Base-by-base conservation (phyloP, 2,797 vertebrate species). In the Sebastiscus tertius region DNA sequence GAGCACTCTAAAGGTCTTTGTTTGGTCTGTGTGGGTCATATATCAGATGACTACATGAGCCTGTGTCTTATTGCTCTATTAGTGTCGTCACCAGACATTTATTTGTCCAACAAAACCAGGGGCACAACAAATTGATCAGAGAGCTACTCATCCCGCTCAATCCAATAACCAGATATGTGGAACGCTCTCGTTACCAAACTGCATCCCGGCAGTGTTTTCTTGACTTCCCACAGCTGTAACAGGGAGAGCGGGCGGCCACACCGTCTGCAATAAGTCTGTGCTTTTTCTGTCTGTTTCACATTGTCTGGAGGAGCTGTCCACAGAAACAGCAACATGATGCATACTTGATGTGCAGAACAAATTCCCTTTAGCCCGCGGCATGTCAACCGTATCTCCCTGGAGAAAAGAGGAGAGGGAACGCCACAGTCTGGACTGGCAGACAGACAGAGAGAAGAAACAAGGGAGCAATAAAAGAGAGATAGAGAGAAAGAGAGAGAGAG, bases 301-400 rank as follows among this genome's bases (percentile, higher is more conserved):
- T 77, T 79, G 83, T 85, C 60, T n/a, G 49, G 46, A 74, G 70
- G 42, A 66, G 63, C 76, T 69, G 81, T 89, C 84, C 75, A 78
- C 61, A 84, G 81, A 87, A 80, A 88, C 75, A 73, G 63, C 34
- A 66, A 80, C 87, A 87, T 66, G 82, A 88, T 79, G 87, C 89
- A 84, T 87, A 67, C 80, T 87, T 88, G 86, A 93, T 88, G 86
- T 82, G 82, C 83, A 64, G 77, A 90, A 91, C 87, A 89, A 90
- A 92, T 88, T 90, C 88, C 85, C 80, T 89, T 89, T 79, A 79
- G 87, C 87, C 87, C 0, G 61, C 64, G 24, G 86, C 80, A 77
- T 80, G 86, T 93, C 87, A 84, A 73, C 71, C 80, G 11, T 16
- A 80, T 81, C 80, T 88, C 90, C 83, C 89, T 8, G 67, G 80